A percentile compares a stretch with the other conserved stretches of the same genome.
These are phyloP conservation scores for Halichondria panicea DNA, from an alignment of 37 sponge, comb jelly and placozoan species.

Conservation along the genomic window DNA sequence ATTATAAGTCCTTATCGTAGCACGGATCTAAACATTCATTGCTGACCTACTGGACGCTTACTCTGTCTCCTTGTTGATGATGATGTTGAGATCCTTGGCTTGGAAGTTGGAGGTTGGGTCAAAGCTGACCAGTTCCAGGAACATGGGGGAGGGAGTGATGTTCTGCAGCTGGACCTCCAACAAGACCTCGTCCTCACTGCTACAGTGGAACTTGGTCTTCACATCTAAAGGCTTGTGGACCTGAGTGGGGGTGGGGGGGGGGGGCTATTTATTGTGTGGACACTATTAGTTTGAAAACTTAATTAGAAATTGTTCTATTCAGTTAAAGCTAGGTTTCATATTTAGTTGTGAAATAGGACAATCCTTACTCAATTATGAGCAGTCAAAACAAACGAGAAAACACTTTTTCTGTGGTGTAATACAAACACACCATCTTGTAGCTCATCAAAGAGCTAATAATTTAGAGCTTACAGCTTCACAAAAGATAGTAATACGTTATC, in stretches of 20 bases:
- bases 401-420: no score
- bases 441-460: not conserved
- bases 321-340: no score
- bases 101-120: slow-evolving; percentile 66
- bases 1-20: no score
- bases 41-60: no score
- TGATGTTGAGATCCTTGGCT: slow-evolving; percentile 47
- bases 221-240: slow-evolving; percentile 90
- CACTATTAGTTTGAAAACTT: no score
- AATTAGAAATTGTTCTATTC: no score
- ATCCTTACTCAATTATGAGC: no score
- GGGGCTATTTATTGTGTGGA: not conserved
- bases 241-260: no score
- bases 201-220: slow-evolving; percentile 74
- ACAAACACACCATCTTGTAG: no score
- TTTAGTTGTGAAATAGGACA: no score
- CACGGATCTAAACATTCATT: no score
- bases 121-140: slow-evolving; percentile 74
- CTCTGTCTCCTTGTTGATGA: slow-evolving; percentile 21
- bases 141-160: slow-evolving; percentile 70
- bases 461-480: not conserved
- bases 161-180: slow-evolving; percentile 89
- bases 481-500: not conserved
- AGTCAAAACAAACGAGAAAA: no score
- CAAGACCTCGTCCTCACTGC: slow-evolving; percentile 67